A percentile compares a stretch with the other conserved stretches of the same genome.
Conservation (phyloP, 2,888 invertebrate genomes). For the Nomada fucata region DNA sequence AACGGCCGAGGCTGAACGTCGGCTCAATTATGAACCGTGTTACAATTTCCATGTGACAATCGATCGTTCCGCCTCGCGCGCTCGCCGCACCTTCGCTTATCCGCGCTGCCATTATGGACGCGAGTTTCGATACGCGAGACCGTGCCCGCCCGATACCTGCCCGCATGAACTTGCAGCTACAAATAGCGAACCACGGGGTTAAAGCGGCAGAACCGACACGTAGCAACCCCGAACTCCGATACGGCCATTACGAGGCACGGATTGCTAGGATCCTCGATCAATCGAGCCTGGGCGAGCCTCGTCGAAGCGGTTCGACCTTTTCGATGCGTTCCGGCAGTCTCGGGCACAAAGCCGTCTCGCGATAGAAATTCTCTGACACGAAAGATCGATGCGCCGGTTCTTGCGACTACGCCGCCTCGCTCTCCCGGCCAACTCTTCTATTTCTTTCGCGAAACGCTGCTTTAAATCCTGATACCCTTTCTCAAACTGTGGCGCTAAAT, state of each 20-base stretch:
- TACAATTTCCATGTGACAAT: constrained; percentile 9
- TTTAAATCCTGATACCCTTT: too few relatives aligned
- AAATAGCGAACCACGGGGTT: constrained; percentile 53
- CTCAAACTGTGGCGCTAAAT: too few relatives aligned
- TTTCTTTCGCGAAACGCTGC: neutral
- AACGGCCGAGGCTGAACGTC: constrained; percentile 9
- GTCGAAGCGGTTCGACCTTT: constrained; percentile 25
- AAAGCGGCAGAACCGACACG: constrained; percentile 46
- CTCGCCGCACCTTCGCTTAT: neutral
- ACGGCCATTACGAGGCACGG: constrained; percentile 49
- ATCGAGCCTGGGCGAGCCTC: constrained; percentile 28
- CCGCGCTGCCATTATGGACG: neutral
- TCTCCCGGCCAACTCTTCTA: too few relatives aligned
- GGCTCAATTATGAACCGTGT: constrained; percentile 34
- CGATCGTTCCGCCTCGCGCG: neutral
- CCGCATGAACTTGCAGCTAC: constrained; percentile 36
- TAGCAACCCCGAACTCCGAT: constrained; percentile 35
- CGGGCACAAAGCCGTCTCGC: constrained; percentile 25
- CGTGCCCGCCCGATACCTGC: constrained; percentile 24
- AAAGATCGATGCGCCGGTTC: constrained; percentile 18
- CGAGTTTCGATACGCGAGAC: constrained; percentile 11
- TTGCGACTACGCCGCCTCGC: too few relatives aligned
- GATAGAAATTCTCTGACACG: constrained; percentile 31
- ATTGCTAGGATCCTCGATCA: constrained; percentile 51
- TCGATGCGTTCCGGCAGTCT: constrained; percentile 1